Evolutionary conservation across 1,140 invertebrate genomes (phyloP).

Genomic region (Leptinotarsa defecta): DNA sequence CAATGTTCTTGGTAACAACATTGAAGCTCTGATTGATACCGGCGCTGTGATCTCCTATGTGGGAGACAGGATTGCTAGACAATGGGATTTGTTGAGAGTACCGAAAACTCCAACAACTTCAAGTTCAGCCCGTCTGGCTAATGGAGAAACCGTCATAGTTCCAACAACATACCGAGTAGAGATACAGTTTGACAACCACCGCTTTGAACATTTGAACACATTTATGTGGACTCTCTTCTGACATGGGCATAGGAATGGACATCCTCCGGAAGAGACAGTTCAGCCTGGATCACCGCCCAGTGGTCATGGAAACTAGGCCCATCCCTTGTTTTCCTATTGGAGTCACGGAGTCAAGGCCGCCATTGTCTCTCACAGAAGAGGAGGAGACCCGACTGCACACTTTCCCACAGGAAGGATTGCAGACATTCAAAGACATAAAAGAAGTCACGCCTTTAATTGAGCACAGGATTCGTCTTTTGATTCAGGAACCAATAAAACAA

Average conservation of each 20-base stretch:
- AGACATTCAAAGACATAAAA: too few species aligned
- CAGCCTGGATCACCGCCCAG: background rate
- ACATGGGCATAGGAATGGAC: background rate
- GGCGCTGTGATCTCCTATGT: background rate
- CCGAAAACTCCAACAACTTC: background rate
- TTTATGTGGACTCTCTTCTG: background rate
- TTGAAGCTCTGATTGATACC: conserved; percentile 14
- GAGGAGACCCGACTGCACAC: too few species aligned
- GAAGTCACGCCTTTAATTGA: too few species aligned
- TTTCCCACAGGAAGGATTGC: too few species aligned
- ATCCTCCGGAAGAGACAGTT: too few species aligned
- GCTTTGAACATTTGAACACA: background rate
- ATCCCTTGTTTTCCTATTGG: background rate
- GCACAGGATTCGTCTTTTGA: too few species aligned
- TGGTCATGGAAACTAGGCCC: background rate
- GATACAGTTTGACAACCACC: background rate
- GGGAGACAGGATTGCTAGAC: conserved; percentile 20
- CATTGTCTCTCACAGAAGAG: too few species aligned
- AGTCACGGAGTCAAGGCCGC: too few species aligned
- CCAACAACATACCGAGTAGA: background rate
- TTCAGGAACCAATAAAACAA: too few species aligned
- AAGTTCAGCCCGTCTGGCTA: background rate
- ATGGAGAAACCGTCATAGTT: background rate
- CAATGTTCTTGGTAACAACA: too few species aligned
- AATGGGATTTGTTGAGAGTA: background rate